A percentile compares a stretch with the other conserved stretches of the same genome.
These are phyloP conservation scores for Meteorus sp. DNA, from an alignment of 1,140 invertebrate genomes.

Conservation along the genomic window DNA sequence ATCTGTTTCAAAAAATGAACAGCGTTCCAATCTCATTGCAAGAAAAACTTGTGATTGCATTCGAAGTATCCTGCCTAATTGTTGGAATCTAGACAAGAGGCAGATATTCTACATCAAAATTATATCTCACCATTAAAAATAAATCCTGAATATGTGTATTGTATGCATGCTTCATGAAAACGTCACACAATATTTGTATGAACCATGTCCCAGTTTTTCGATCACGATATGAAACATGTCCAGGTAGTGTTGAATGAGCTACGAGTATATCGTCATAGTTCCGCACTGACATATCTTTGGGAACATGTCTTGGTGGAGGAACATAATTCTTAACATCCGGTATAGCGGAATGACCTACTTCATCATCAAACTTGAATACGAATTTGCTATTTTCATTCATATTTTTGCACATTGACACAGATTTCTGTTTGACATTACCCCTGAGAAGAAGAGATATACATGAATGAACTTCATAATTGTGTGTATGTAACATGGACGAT, in stretches of 20 bases:
- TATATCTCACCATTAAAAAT: slow-evolving; percentile 62
- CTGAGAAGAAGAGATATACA: too few relatives aligned
- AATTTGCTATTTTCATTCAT: too few relatives aligned
- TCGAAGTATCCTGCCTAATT: too few relatives aligned
- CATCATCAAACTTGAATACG: too few relatives aligned
- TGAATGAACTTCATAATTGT: background rate
- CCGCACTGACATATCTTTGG: slow-evolving; percentile 29
- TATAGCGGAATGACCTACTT: background rate
- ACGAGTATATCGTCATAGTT: slow-evolving; percentile 68
- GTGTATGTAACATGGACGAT: too few relatives aligned
- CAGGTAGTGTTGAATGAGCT: slow-evolving; percentile 68
- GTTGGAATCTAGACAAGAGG: too few relatives aligned
- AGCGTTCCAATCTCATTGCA: too few relatives aligned
- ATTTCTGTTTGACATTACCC: too few relatives aligned
- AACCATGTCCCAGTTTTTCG: slow-evolving; percentile 70
- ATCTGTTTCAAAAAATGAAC: background rate
- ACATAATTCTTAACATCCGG: background rate
- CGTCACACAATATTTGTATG: slow-evolving; percentile 73
- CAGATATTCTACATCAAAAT: background rate
- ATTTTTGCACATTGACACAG: too few relatives aligned
- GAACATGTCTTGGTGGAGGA: background rate
- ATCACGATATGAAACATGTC: slow-evolving; percentile 70
- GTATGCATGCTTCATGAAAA: slow-evolving; percentile 71
- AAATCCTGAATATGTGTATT: slow-evolving; percentile 67
- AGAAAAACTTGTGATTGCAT: too few relatives aligned